Conservation (phyloP, 2,113 vertebrate genomes). For the Caranx melampygus region DNA sequence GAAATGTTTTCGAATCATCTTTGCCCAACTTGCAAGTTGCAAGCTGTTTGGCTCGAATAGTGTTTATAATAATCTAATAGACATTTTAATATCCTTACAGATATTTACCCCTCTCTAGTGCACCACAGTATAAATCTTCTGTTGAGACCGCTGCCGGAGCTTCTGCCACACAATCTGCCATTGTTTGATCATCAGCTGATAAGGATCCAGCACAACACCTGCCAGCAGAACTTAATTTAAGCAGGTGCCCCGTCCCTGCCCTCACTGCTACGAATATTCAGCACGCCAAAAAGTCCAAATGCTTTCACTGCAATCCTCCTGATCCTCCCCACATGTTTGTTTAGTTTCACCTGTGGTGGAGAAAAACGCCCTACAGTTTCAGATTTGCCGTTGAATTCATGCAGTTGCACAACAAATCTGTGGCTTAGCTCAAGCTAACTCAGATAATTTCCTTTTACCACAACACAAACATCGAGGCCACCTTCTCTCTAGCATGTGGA, state of each 20-base stretch:
- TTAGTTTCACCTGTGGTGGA: background rate
- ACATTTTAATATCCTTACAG: slow-evolving; percentile 37
- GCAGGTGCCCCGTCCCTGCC: slow-evolving; percentile 18
- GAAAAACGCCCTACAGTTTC: slow-evolving; percentile 6
- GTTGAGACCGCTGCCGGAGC: slow-evolving; percentile 32
- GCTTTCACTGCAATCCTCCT: slow-evolving; percentile 14
- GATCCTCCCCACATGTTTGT: background rate
- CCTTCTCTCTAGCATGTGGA: background rate
- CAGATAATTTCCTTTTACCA: background rate
- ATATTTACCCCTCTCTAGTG: slow-evolving; percentile 28
- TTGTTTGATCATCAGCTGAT: slow-evolving; percentile 53
- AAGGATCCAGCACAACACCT: slow-evolving; percentile 44
- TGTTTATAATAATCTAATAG: slow-evolving; percentile 2
- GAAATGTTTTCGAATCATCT: slow-evolving; percentile 15
- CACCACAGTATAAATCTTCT: slow-evolving; percentile 23
- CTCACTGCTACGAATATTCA: slow-evolving; percentile 11
- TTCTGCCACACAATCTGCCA: slow-evolving; percentile 45
- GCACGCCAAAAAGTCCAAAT: background rate
- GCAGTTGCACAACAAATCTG: background rate
- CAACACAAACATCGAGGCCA: slow-evolving; percentile 6
- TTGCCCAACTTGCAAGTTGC: background rate
- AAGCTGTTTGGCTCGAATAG: slow-evolving; percentile 8
- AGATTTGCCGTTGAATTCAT: background rate
- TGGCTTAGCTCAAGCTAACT: background rate
- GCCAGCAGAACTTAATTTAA: slow-evolving; percentile 40